Base-by-base conservation (phyloP, 2,888 invertebrate genomes). In the Idaea dimidiata region DNA sequence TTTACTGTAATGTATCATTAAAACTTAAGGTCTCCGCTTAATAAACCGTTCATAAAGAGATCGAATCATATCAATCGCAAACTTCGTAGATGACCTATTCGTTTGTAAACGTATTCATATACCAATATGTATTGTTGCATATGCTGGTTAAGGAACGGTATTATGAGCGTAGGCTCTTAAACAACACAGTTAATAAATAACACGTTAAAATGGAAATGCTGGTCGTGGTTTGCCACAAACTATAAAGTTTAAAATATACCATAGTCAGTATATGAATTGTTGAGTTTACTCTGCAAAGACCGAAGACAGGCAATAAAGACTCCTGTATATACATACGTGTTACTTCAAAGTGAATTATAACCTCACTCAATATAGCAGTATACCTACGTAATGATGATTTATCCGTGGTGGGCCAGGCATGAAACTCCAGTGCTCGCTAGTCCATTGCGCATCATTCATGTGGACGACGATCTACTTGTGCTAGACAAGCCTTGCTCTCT, bases 401-500 rank as follows among this genome's bases (percentile, higher is more conserved):
- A 76, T 83, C 75, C 82, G 81, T 86, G 87, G 87, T 88, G 92
- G 88, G 88, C 88, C 94, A 96, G 97, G 94, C 97, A 97, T 94
- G 97, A 97, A 94, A 96, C 96, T 84, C 96, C 97, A 84, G 96
- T 97, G 86, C 94, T 96, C 88, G 95, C 95, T 89, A 94, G 95
- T 91, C 94, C 94, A 86, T 95, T 97, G 91, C 95, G 95, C 93
- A 94, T 97, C 89, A 94, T 97, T 87, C 95, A 95, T 90, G 95
- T 96, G 88, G 96, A 96, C 87, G 96, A 96, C 79, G 96, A 97
- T 84, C 93, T 97, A 82, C 94, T 97, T 86, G 97, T 97, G 87
- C 94, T 97, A 93, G 96, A 97, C 94, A 97, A 97, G 94, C 97
- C 97, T 83, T 95, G 96, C 87, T 97, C 97, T 80, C 94, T 97